Conservation (phyloP, 2,888 invertebrate species). For the Trachelus iudaicus region DNA sequence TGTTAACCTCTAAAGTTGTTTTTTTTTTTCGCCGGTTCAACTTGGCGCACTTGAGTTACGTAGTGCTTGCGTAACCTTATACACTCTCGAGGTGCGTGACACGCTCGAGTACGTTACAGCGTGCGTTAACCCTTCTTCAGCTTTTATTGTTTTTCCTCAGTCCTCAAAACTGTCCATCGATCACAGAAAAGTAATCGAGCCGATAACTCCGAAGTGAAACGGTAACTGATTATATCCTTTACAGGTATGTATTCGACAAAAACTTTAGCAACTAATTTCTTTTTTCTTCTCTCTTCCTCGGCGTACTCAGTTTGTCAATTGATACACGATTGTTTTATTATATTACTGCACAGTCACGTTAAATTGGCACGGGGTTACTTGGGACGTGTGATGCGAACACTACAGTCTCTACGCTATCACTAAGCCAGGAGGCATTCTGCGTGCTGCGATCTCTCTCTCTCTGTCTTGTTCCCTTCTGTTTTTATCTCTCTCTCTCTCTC, state of each 20-base stretch:
- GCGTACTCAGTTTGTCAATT: not conserved
- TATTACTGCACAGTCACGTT: not conserved
- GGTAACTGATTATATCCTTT: not conserved
- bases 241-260: not conserved
- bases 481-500: conserved; percentile 16
- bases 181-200: not conserved
- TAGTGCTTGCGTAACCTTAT: not conserved
- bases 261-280: not conserved
- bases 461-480: conserved; percentile 14
- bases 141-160: not conserved
- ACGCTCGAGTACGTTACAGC: not conserved
- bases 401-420: conserved; percentile 64
- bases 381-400: conserved; percentile 50
- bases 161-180: not conserved
- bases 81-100: not conserved
- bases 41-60: not conserved
- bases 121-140: not conserved
- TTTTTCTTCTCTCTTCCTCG: not conserved
- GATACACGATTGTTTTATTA: not conserved
- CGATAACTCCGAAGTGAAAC: not conserved
- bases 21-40: not conserved
- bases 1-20: not conserved
- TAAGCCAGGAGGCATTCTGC: conserved; percentile 53
- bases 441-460: conserved; percentile 32
- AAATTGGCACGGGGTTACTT: not conserved